Evolutionary conservation across 2,888 invertebrate genomes (phyloP).

Genomic region (Lasiommata megera): DNA sequence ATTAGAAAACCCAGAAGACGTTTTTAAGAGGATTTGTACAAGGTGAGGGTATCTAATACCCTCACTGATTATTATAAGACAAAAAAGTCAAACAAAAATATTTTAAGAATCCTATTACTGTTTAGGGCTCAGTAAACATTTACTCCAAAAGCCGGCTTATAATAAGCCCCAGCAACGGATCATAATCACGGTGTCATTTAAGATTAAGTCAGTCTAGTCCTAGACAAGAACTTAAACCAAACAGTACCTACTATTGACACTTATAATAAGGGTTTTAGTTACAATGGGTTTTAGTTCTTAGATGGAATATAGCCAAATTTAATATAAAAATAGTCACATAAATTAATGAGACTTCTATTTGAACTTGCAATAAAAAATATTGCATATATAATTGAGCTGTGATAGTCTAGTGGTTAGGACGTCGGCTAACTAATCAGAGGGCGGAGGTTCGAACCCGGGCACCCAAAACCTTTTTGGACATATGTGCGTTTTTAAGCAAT

Average conservation of each 20-base stretch:
- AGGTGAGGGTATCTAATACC: neutral
- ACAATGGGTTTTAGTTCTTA: neutral
- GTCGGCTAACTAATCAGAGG: no score
- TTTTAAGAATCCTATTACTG: slow-evolving; percentile 3
- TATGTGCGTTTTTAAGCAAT: no score
- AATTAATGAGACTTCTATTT: no score
- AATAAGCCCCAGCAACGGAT: slow-evolving; percentile 2
- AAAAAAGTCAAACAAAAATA: neutral
- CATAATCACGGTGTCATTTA: slow-evolving; percentile 11
- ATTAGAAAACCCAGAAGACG: neutral
- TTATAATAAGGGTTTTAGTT: neutral
- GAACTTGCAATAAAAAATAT: no score
- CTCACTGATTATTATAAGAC: neutral
- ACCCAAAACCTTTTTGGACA: no score
- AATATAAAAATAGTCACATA: no score
- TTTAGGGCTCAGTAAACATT: slow-evolving; percentile 1
- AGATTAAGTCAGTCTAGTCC: neutral
- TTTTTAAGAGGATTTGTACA: neutral
- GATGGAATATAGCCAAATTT: no score
- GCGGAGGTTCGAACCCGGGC: no score
- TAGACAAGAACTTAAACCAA: neutral
- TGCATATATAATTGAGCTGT: no score
- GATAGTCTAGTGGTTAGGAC: no score
- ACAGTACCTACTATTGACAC: neutral
- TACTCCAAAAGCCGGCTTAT: slow-evolving; percentile 3